phyloP scores from a whole-genome alignment of 1,140 invertebrate genomes.

The Zaprionus nigranus region DNA sequence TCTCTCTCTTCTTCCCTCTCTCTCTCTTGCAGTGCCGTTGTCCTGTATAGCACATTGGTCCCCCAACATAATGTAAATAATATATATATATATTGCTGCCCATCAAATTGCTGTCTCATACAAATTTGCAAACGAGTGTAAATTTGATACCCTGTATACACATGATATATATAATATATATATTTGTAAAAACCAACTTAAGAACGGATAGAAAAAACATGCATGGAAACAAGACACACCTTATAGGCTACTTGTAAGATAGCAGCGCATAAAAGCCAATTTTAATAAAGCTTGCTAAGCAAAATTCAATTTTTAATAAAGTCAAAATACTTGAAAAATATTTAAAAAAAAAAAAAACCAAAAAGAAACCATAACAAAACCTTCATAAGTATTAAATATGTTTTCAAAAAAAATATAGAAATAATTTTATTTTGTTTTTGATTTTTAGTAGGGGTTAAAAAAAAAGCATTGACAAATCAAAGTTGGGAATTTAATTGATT shows the following conservation, averaged over 20 bases:
- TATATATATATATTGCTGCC: constrained; percentile 54
- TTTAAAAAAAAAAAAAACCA: constrained; percentile 16
- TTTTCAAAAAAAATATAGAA: neutral
- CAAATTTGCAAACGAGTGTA: constrained; percentile 67
- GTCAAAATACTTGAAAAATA: constrained; percentile 2
- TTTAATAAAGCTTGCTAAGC: constrained; percentile 73
- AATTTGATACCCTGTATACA: constrained; percentile 45
- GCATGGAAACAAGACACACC: constrained; percentile 16
- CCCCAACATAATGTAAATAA: constrained; percentile 38
- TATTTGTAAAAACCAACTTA: constrained; percentile 35
- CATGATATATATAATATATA: constrained; percentile 18
- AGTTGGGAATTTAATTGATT: constrained; percentile 27
- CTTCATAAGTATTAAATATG: constrained; percentile 13
- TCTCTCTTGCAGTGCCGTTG: constrained; percentile 52
- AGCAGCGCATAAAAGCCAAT: constrained; percentile 47
- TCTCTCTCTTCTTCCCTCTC: neutral
- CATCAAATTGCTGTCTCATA: constrained; percentile 65
- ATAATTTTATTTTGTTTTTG: constrained; percentile 18
- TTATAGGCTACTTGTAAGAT: constrained; percentile 39
- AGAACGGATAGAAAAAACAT: constrained; percentile 25
- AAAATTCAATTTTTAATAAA: constrained; percentile 36
- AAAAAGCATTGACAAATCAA: constrained; percentile 77
- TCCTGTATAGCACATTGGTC: constrained; percentile 51
- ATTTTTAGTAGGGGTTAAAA: constrained; percentile 19
- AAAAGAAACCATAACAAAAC: neutral